Base-by-base conservation (phyloP, 1,140 invertebrate species). In the Leptinotarsa defecta region DNA sequence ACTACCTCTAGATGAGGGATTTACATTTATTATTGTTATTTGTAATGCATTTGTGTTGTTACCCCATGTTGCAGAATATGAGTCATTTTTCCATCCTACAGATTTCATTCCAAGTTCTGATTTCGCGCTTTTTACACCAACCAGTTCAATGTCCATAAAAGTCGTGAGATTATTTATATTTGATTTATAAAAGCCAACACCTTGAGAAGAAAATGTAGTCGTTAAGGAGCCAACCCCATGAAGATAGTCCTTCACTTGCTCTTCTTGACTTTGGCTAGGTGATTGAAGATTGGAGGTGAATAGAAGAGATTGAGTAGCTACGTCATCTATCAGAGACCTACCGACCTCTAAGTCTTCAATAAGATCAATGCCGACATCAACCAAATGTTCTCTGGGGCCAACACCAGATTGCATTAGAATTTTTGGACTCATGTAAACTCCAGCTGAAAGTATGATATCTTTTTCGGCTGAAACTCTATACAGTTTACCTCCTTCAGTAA, bases 1-100 rank as follows among this genome's bases (percentile, higher is more conserved):
- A 77, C 90, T 92, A 0, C 95, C 95, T 22, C 91, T 88, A 63
- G 94, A 95, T 79, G 92, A 92, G 0, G 95, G 95, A 82, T 94
- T 92, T 67, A 90, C 71, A 68, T 89, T 15, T 4, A 64, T 4
- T 17, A 73, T 20, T 19, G 27, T 20, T 8, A 73, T 19, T 34
- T 20, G 81, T 83, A 93, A 92, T 1, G 92, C 90, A 78, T 92
- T 22, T 17, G 78, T 68, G 11, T 68, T 20, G 4, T 78, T 22
- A 6, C 68, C 48, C 13, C 48, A 68, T 4, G 57, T n/a, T 24
- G 65, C 34, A 65, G 73, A 68, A 61, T 80, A 80, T 13, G 22
- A n/a, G 63, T 76, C 68, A 19, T 71, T 13, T 24, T 74, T 71
- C 19, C 48, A 71, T n/a, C 43, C 19, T 0, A 61, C n/a, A 19